Conservation (phyloP, 2,888 invertebrate species). For the Ochlodes sylvanus region DNA sequence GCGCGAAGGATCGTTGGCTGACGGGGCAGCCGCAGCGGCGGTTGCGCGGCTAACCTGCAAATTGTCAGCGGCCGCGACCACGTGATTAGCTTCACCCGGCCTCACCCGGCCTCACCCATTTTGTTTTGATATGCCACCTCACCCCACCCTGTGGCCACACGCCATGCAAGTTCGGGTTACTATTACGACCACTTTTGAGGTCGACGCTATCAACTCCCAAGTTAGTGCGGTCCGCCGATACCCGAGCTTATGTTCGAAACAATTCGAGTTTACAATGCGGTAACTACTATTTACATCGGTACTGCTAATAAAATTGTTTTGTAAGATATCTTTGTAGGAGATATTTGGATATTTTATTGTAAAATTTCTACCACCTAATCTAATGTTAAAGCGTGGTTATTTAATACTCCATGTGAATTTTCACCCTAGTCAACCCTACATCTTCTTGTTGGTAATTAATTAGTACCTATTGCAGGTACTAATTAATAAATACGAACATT, state of each 20-base stretch:
- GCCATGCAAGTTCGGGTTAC: conserved; percentile 47
- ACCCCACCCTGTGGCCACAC: conserved; percentile 45
- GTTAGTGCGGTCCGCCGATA: conserved; percentile 41
- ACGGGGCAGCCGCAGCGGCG: conserved; percentile 49
- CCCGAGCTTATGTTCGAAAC: conserved; percentile 34
- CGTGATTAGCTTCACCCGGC: conserved; percentile 44
- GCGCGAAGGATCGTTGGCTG: conserved; percentile 44
- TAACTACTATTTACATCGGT: neutral
- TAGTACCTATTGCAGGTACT: too few relatives aligned
- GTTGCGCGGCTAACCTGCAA: conserved; percentile 63
- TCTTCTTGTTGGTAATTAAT: too few relatives aligned
- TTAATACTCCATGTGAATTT: too few relatives aligned
- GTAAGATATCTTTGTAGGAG: neutral
- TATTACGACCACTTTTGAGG: conserved; percentile 48
- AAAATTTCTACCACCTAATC: too few relatives aligned
- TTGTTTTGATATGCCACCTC: conserved; percentile 47
- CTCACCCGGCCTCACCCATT: conserved; percentile 39
- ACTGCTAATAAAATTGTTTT: conserved; percentile 5
- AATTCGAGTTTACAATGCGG: conserved; percentile 36
- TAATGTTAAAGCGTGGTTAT: too few relatives aligned
- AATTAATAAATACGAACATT: too few relatives aligned
- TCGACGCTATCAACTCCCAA: conserved; percentile 46
- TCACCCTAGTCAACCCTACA: too few relatives aligned
- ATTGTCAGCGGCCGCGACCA: conserved; percentile 59
- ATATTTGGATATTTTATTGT: too few relatives aligned